Evolutionary conservation across 2,888 invertebrate genomes (phyloP).

Genomic region (Pharmacophagus antenor): DNA sequence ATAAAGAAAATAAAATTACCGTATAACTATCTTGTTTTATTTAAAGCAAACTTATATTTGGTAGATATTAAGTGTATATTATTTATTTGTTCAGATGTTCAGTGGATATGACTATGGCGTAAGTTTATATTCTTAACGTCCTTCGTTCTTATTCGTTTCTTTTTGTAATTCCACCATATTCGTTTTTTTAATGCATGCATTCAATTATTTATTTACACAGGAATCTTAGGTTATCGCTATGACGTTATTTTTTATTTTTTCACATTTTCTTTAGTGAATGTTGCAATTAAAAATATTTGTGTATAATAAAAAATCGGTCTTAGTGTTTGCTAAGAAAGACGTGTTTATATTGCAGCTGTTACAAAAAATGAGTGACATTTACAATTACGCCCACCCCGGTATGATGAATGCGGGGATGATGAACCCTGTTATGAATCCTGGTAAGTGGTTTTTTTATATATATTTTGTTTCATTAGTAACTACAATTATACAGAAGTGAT

Average conservation of each 20-base stretch:
- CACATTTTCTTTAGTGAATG: too few relatives aligned
- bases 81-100: conserved; percentile 74
- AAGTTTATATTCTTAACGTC: conserved; percentile 59
- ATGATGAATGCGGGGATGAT: conserved; percentile 70
- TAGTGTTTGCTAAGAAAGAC: too few relatives aligned
- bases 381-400: conserved; percentile 64
- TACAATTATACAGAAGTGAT: too few relatives aligned
- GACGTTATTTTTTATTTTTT: too few relatives aligned
- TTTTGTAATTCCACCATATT: conserved; percentile 46
- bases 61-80: conserved; percentile 3
- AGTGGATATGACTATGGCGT: conserved; percentile 80
- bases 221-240: too few relatives aligned
- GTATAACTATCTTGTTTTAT: too few relatives aligned
- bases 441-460: conserved; percentile 42
- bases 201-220: too few relatives aligned
- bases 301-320: too few relatives aligned
- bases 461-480: neutral
- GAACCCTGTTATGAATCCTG: conserved; percentile 66
- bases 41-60: neutral
- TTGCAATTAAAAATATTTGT: too few relatives aligned
- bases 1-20: too few relatives aligned
- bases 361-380: conserved; percentile 72
- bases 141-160: conserved; percentile 40
- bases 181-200: conserved; percentile 21
- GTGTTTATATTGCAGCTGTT: conserved; percentile 51